Evolutionary conservation across 2,888 invertebrate genomes (phyloP).

Genomic region (Platycnemis pennipes): DNA sequence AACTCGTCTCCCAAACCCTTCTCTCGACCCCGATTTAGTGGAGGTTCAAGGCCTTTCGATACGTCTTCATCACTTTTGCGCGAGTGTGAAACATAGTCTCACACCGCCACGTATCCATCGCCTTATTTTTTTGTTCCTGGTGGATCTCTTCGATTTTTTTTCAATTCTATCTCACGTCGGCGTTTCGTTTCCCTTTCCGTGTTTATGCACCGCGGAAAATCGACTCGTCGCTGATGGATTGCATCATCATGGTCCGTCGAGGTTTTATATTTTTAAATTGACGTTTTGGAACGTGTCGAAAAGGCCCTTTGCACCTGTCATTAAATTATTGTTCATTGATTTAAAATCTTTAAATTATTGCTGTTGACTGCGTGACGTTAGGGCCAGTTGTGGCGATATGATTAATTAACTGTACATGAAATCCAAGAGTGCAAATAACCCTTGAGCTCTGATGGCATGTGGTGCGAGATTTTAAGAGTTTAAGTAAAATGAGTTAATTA

Average conservation of each 20-base stretch:
- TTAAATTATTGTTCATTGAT: not conserved
- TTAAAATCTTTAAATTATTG: not conserved
- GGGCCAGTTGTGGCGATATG: not conserved
- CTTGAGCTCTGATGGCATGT: not conserved
- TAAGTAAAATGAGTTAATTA: too few relatives aligned
- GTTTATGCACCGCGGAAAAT: conserved; percentile 24
- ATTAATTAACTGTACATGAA: not conserved
- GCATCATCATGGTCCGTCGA: not conserved
- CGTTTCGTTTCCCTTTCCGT: not conserved
- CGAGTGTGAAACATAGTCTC: conserved; percentile 7
- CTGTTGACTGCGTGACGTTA: not conserved
- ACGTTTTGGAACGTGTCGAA: not conserved
- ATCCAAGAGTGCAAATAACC: not conserved
- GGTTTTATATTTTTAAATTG: not conserved
- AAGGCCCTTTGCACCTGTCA: not conserved
- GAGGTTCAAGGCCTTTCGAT: conserved; percentile 47
- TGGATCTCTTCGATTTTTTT: not conserved
- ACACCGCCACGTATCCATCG: not conserved
- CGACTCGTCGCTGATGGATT: not conserved
- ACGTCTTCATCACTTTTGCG: conserved; percentile 55
- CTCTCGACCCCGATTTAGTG: not conserved
- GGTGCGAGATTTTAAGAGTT: too few relatives aligned
- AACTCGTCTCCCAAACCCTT: not conserved
- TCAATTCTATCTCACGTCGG: not conserved
- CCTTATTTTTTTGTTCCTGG: not conserved